phyloP scores from a whole-genome alignment of 2,888 invertebrate species.

The Philereme vetulata region DNA sequence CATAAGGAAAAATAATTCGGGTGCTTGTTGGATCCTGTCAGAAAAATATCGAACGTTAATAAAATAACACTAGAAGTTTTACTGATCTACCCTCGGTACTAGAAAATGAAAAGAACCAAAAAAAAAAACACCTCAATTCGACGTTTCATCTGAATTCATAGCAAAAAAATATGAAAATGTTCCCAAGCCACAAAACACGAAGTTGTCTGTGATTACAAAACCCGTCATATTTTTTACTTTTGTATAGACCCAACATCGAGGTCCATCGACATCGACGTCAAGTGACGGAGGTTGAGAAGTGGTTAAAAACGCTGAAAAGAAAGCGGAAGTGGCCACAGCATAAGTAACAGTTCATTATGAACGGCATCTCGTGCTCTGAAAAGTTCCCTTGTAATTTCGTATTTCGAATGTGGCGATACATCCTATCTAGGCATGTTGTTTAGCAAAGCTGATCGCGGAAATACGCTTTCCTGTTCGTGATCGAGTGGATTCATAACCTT shows the following conservation, averaged over 20 bases:
- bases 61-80: too few species aligned
- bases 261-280: conserved; percentile 19
- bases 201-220: neutral
- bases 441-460: conserved; percentile 2
- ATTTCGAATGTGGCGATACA: neutral
- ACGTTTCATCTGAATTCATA: too few species aligned
- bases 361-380: conserved; percentile 3
- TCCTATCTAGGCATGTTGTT: conserved; percentile 1
- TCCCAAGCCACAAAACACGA: too few species aligned
- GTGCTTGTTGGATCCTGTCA: too few species aligned
- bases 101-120: too few species aligned
- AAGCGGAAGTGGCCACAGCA: conserved; percentile 16
- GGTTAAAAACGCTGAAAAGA: neutral
- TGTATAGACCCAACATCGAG: neutral
- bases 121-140: too few species aligned
- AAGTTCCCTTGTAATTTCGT: conserved; percentile 6
- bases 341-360: conserved; percentile 13
- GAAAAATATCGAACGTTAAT: too few species aligned
- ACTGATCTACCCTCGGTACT: too few species aligned
- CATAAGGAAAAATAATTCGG: too few species aligned
- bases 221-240: too few species aligned
- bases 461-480: neutral
- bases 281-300: conserved; percentile 2
- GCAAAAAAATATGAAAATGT: too few species aligned
- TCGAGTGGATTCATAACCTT: neutral